Base-by-base conservation (phyloP, 2,888 invertebrate species). In the Stenurella melanura region DNA sequence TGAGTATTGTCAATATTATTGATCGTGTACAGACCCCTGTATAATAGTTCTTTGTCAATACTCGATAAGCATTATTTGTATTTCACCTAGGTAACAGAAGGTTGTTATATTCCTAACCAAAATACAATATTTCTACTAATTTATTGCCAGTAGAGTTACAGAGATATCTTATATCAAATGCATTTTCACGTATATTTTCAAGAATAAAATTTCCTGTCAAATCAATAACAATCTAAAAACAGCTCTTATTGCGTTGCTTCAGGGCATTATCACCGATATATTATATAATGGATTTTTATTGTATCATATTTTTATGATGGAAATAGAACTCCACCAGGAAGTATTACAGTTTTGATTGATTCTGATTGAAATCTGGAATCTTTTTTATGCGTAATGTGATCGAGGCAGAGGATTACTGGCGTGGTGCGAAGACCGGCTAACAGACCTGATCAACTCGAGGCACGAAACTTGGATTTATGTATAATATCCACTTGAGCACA, bases 311-410 rank as follows among this genome's bases (percentile, higher is more conserved):
- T 63, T 60, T 34, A 34, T 34, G 12, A 63, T 38, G 38, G 38
- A 63, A 26, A 63, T 34, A 4, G 11, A 21, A 26, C 19, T 21
- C 21, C 26, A 60, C 12, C 63, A 38, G 7, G 34, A 63, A 18
- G 19, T 26, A 21, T 61, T 61, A 34, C 30, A n/a, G n/a, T 63
- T 17, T 30, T 34, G 63, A 63, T 63, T 38, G 63, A 38, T 63
- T 63, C 15, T 63, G 63, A 63, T 63, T 63, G 63, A 63, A 63
- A 38, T 34, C n/a, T n/a, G 30, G n/a, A 30, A 63, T 30, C 30
- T n/a, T 38, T 38, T n/a, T 63, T n/a, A 63, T 34, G 17, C 38
- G 34, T n/a, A 63, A 63, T 9, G 7, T 15, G n/a, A 30, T 21
- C 63, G 63, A n/a, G 26, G 18, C 34, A 17, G n/a, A n/a, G 63